Evolutionary conservation across 2,888 invertebrate genomes (phyloP).

Genomic region (Ormyrus labotus): DNA sequence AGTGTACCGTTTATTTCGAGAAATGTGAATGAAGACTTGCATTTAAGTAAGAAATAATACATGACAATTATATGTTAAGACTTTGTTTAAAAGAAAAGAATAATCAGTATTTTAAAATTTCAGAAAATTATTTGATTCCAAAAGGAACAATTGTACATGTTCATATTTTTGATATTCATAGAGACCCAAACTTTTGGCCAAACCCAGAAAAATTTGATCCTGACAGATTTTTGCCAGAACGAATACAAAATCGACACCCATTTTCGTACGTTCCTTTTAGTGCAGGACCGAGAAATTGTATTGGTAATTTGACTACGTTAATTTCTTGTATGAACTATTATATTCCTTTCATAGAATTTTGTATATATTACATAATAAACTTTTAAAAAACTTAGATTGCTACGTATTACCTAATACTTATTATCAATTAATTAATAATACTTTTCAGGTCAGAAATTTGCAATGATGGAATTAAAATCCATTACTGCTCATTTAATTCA

Average conservation of each 20-base stretch:
- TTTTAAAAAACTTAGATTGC: background rate
- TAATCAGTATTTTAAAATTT: background rate
- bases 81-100: too few species aligned
- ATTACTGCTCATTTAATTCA: constrained; percentile 61
- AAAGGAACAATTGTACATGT: constrained; percentile 77
- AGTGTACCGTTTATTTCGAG: constrained; percentile 83
- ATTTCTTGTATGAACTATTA: background rate
- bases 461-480: constrained; percentile 67
- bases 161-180: constrained; percentile 80
- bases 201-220: too few species aligned
- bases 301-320: constrained; percentile 76
- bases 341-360: too few species aligned
- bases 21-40: constrained; percentile 77
- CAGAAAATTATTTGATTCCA: constrained; percentile 78
- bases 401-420: too few species aligned
- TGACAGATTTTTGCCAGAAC: constrained; percentile 79
- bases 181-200: too few species aligned
- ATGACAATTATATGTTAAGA: background rate
- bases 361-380: background rate
- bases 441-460: constrained; percentile 63
- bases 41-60: constrained; percentile 60
- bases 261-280: constrained; percentile 83
- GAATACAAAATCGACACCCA: constrained; percentile 77
- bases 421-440: too few species aligned
- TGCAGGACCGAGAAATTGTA: constrained; percentile 83